These are phyloP conservation scores for Epistrophella euchroma DNA, from an alignment of 2,888 invertebrate species.

Conservation along the genomic window DNA sequence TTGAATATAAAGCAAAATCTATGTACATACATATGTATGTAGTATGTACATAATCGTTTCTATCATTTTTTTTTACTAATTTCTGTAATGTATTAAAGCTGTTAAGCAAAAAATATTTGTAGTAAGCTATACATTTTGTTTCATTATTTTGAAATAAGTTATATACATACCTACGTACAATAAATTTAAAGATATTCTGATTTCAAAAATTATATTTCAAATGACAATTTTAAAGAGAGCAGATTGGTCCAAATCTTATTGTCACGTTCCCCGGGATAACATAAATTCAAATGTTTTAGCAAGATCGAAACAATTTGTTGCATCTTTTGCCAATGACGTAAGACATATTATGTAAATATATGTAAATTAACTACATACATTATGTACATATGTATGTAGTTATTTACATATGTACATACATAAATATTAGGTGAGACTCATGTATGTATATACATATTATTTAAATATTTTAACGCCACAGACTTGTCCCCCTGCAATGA, in stretches of 20 bases:
- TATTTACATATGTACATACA: background rate
- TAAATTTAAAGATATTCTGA: background rate
- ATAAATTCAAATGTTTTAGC: conserved; percentile 7
- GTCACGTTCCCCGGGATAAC: conserved; percentile 40
- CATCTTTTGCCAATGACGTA: conserved; percentile 36
- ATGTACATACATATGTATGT: too few relatives aligned
- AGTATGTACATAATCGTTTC: too few relatives aligned
- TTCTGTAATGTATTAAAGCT: too few relatives aligned
- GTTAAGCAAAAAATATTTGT: too few relatives aligned
- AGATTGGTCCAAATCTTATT: conserved; percentile 60
- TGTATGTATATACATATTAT: background rate
- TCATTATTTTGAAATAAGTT: background rate
- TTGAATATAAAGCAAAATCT: too few relatives aligned
- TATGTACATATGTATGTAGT: too few relatives aligned
- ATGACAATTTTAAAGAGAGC: conserved; percentile 38
- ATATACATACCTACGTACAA: too few relatives aligned
- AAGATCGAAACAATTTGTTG: conserved; percentile 26
- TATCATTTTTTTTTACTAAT: too few relatives aligned
- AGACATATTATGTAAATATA: too few relatives aligned
- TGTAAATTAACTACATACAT: background rate
- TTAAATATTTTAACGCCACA: background rate
- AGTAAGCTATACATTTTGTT: too few relatives aligned
- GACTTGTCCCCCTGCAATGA: conserved; percentile 43
- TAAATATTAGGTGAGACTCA: too few relatives aligned
- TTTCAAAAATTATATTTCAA: background rate